phyloP scores from a whole-genome alignment of 2,113 vertebrate species.

The Lamprotornis superbus region DNA sequence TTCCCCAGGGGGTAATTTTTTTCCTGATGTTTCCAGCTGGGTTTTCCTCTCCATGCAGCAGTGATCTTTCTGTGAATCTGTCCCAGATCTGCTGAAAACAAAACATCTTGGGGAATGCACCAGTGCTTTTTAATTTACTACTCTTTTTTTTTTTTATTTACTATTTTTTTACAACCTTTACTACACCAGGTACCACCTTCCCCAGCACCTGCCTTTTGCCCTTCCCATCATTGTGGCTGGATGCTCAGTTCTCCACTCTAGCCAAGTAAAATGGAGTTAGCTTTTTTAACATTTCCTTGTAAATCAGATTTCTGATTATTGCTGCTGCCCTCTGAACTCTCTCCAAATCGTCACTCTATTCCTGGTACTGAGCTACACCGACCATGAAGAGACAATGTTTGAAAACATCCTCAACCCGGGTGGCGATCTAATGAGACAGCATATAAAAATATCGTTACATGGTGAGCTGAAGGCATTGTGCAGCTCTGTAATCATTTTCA shows the following conservation, averaged over 20 bases:
- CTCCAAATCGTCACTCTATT: conserved; percentile 20
- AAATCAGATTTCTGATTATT: conserved; percentile 64
- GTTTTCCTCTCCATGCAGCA: neutral
- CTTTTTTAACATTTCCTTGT: conserved; percentile 36
- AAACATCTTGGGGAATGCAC: neutral
- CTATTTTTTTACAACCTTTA: neutral
- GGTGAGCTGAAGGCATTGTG: conserved; percentile 48
- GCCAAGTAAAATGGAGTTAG: neutral
- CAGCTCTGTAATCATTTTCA: conserved; percentile 56
- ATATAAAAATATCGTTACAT: conserved; percentile 35
- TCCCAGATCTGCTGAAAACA: neutral
- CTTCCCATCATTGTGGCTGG: neutral
- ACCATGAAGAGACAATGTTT: conserved; percentile 41
- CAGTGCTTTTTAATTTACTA: neutral
- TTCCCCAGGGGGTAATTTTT: neutral
- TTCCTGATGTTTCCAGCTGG: neutral
- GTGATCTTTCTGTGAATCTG: neutral
- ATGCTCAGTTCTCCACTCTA: neutral
- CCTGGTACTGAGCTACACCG: neutral
- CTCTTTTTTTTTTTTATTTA: neutral
- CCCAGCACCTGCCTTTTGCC: neutral
- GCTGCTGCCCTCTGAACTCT: conserved; percentile 49
- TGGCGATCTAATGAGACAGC: conserved; percentile 39
- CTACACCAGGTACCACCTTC: neutral
- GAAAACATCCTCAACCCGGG: conserved; percentile 38